These are phyloP conservation scores for Papilio gigon DNA, from an alignment of 2,888 invertebrate genomes.

Conservation along the genomic window DNA sequence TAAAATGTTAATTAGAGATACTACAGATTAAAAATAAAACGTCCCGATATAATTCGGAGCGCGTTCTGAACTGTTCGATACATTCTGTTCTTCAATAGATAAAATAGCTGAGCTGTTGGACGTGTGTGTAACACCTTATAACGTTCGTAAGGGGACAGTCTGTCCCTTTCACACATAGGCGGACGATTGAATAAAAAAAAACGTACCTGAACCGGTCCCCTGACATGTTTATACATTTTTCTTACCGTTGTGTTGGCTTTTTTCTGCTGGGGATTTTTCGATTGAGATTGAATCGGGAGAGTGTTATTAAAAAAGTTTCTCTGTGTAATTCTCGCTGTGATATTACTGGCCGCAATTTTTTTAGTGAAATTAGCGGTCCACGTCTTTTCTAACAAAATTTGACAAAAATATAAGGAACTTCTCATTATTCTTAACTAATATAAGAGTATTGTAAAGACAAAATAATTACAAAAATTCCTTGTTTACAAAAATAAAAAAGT, in stretches of 20 bases:
- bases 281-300: conserved; percentile 75
- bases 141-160: conserved; percentile 61
- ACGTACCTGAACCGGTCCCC: conserved; percentile 80
- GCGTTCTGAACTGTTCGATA: conserved; percentile 15
- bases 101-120: conserved; percentile 47
- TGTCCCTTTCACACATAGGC: conserved; percentile 75
- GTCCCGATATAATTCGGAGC: background rate
- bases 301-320: conserved; percentile 80
- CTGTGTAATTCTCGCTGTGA: conserved; percentile 69
- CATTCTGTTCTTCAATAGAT: conserved; percentile 19
- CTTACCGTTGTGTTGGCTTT: conserved; percentile 72
- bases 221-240: conserved; percentile 80
- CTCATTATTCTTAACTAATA: too few relatives aligned
- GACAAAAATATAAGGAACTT: too few relatives aligned
- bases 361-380: conserved; percentile 57
- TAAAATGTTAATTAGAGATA: background rate
- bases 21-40: background rate
- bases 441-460: too few relatives aligned
- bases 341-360: conserved; percentile 67
- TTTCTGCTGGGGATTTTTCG: conserved; percentile 75
- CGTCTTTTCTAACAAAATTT: conserved; percentile 41
- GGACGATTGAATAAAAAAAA: conserved; percentile 80
- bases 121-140: conserved; percentile 47
- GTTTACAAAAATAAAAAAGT: background rate
- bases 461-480: conserved; percentile 8